A percentile compares a stretch with the other conserved stretches of the same genome.
Evolutionary conservation across 2,888 invertebrate genomes (phyloP).

Genomic region (Rhodophaea formosa): DNA sequence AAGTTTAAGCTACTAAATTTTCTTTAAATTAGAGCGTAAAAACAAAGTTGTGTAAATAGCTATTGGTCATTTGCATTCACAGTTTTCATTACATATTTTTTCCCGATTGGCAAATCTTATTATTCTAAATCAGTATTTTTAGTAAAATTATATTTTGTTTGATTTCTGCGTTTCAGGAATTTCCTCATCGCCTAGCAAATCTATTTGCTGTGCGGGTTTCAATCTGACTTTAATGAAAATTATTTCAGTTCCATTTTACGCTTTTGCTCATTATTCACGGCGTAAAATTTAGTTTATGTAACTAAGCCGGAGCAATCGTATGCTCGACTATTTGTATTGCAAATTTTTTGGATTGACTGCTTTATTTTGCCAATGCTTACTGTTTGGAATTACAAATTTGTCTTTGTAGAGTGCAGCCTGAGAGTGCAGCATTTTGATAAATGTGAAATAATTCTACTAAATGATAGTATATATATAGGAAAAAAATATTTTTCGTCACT

Average conservation of each 20-base stretch:
- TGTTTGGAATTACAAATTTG: too few species aligned
- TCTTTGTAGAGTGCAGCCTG: too few species aligned
- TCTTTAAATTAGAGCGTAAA: not conserved
- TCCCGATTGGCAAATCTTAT: not conserved
- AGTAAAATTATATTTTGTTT: not conserved
- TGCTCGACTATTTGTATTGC: not conserved
- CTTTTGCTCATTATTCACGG: constrained; percentile 20
- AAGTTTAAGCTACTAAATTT: not conserved
- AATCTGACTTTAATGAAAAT: constrained; percentile 22
- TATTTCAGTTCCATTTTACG: constrained; percentile 25
- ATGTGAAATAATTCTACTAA: too few species aligned
- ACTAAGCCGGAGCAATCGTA: not conserved
- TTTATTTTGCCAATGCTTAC: too few species aligned
- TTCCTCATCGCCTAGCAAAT: constrained; percentile 23
- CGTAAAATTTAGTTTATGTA: constrained; percentile 14
- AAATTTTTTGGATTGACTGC: not conserved
- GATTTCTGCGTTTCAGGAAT: constrained; percentile 22
- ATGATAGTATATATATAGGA: too few species aligned
- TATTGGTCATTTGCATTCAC: not conserved
- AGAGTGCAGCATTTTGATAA: too few species aligned
- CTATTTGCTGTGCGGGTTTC: constrained; percentile 8
- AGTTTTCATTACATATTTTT: not conserved
- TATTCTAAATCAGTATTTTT: not conserved
- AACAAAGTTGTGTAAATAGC: not conserved
- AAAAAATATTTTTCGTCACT: too few species aligned